phyloP scores from a whole-genome alignment of 1,140 invertebrate genomes.

The Zaprionus ornatus region DNA sequence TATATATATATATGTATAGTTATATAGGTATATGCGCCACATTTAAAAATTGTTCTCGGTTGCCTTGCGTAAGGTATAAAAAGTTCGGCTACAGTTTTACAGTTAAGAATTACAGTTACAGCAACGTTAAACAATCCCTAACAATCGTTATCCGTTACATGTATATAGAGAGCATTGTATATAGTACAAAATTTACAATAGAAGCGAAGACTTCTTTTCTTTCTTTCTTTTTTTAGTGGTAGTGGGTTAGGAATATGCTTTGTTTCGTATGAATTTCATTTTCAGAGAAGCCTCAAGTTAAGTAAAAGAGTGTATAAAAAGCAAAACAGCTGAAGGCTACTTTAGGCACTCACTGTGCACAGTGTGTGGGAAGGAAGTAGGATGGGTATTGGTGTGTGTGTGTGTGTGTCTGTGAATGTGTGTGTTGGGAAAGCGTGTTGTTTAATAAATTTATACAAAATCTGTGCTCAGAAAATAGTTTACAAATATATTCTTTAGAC shows the following conservation, averaged over 20 bases:
- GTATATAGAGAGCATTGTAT: constrained; percentile 65
- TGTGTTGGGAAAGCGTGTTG: constrained; percentile 52
- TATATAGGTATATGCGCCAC: constrained; percentile 19
- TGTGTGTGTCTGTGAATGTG: constrained; percentile 42
- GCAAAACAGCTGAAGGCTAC: constrained; percentile 69
- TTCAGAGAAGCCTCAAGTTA: constrained; percentile 48
- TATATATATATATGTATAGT: constrained; percentile 7
- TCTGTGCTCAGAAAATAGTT: constrained; percentile 80
- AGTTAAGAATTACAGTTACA: constrained; percentile 66
- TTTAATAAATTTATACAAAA: constrained; percentile 78
- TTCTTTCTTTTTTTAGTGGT: neutral
- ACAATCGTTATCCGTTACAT: constrained; percentile 29
- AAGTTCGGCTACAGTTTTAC: constrained; percentile 68
- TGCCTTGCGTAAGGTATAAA: constrained; percentile 74
- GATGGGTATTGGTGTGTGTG: constrained; percentile 2
- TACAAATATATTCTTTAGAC: constrained; percentile 78
- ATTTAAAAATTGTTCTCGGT: constrained; percentile 51
- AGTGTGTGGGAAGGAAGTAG: constrained; percentile 25
- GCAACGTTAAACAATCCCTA: constrained; percentile 45
- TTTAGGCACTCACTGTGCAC: constrained; percentile 42
- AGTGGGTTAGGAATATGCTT: neutral
- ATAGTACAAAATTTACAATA: constrained; percentile 82
- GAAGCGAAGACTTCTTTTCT: constrained; percentile 59
- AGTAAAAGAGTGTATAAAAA: constrained; percentile 62
- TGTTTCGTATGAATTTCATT: neutral